phyloP scores from a whole-genome alignment of 2,113 vertebrate species.

The Dasypus novemcinctus region DNA sequence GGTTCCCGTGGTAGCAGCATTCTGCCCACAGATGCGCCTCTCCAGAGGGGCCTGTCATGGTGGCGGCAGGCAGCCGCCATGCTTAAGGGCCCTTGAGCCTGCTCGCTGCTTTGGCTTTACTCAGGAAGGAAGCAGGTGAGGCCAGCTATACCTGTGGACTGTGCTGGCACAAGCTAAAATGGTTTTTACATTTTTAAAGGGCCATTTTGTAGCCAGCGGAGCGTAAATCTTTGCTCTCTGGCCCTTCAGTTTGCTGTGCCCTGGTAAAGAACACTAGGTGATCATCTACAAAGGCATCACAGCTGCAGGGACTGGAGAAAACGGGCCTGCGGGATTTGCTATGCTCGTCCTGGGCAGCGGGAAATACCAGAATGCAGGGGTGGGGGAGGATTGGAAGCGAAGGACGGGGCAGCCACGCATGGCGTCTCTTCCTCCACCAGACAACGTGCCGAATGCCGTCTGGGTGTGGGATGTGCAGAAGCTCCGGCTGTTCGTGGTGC shows the following conservation, averaged over 20 bases:
- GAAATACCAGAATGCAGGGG: no score
- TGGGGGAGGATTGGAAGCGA: background rate
- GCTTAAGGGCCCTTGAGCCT: accelerated
- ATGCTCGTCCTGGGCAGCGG: background rate
- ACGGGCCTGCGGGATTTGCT: background rate
- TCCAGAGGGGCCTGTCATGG: background rate
- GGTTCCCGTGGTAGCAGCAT: accelerated
- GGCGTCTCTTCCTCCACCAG: constrained; percentile 75
- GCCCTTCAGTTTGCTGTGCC: background rate
- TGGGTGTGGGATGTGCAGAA: constrained; percentile 96
- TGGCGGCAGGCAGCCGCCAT: accelerated
- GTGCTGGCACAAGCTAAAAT: background rate
- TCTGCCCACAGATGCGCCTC: background rate
- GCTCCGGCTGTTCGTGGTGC: constrained; percentile 87
- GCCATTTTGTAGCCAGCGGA: no score
- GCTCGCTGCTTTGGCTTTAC: accelerated
- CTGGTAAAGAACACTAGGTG: background rate
- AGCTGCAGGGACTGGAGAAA: background rate
- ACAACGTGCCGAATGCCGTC: constrained; percentile 89
- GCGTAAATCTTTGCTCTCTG: background rate
- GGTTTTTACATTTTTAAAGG: background rate
- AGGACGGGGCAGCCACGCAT: accelerated
- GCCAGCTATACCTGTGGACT: background rate
- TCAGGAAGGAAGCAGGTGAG: no score
- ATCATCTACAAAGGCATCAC: background rate